Evolutionary conservation across 1,140 invertebrate species (phyloP).

Genomic region (Cataglyphis hispanica): DNA sequence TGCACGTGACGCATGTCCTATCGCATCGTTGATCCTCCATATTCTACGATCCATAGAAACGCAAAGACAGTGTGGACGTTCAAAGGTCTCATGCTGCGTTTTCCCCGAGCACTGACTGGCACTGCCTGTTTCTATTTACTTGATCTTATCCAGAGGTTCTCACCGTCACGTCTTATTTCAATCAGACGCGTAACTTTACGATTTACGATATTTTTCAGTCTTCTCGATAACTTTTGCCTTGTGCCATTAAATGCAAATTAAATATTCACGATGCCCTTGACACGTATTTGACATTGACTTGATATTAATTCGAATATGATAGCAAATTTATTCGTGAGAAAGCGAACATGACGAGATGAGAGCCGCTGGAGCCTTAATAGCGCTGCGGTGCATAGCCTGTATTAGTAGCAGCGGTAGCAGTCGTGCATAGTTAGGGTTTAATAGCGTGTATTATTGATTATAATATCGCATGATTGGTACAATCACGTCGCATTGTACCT

Average conservation of each 20-base stretch:
- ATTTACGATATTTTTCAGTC: background rate
- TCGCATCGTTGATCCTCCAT: slow-evolving; percentile 63
- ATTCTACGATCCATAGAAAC: slow-evolving; percentile 63
- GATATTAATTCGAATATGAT: too few species aligned
- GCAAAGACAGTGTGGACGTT: slow-evolving; percentile 69
- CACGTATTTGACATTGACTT: background rate
- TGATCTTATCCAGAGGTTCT: slow-evolving; percentile 71
- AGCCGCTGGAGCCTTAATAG: slow-evolving; percentile 58
- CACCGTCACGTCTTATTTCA: slow-evolving; percentile 18
- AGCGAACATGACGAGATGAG: slow-evolving; percentile 55
- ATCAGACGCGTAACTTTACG: background rate
- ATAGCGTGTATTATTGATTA: slow-evolving; percentile 84
- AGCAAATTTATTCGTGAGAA: background rate
- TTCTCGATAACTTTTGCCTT: background rate
- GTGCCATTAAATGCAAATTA: background rate
- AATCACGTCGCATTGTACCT: slow-evolving; percentile 80
- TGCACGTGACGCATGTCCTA: slow-evolving; percentile 26
- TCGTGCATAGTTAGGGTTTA: slow-evolving; percentile 74
- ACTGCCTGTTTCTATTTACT: slow-evolving; percentile 79
- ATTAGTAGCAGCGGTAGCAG: slow-evolving; percentile 65
- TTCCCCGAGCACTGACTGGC: slow-evolving; percentile 72
- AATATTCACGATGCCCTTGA: background rate
- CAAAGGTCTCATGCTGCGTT: slow-evolving; percentile 71
- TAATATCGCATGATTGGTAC: slow-evolving; percentile 85
- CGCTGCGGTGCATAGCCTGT: slow-evolving; percentile 57